Evolutionary conservation across 2,797 vertebrate genomes (phyloP), one percentile per base, ranked within the genome.

Genomic region (Poeciliopsis turneri): DNA sequence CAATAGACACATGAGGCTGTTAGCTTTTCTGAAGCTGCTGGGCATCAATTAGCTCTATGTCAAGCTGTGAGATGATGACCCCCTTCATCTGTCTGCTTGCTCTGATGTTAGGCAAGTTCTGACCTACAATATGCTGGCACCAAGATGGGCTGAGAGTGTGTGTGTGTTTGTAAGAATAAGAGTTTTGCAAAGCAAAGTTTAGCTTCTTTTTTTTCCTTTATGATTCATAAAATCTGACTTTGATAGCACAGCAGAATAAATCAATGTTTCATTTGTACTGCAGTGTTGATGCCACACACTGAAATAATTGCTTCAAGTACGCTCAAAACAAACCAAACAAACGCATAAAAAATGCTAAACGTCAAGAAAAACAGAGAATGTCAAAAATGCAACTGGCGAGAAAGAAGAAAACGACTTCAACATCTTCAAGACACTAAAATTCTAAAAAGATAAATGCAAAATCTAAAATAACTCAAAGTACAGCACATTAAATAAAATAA

Each of bases 61-160:
- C 88, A 90, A 93, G 90, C 92, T 92, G 90, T 88, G 90, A 90
- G 82, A 81, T 30, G 13, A 23, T 85, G 88, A 92, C 91, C 89
- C 89, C 83, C 70, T 78, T 75, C 80, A 28, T 90, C 85, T 91
- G 89, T 86, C 82, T 75, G 83, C 76, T 83, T n/a, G 61, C 85
- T 83, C 87, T 53, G 78, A 80, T 81, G 84, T 59, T 82, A 84
- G 76, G 77, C 82, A 25, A 84, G 78, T 70, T 71, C 80, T 91
- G 89, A 87, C 78, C 80, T 87, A 79, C 89, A 90, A 88, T 89
- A 89, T 90, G 88, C 76, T 87, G 87, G 77, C 87, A 84, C 72
- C 57, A 72, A 84, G 72, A 64, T 81, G 76, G 72, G 4, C 36
- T 18, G 47, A 6, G 46, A 18, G 30, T 80, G 70, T 78, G n/a